phyloP scores from a whole-genome alignment of 2,113 vertebrate genomes.

The Delphinapterus leucas region DNA sequence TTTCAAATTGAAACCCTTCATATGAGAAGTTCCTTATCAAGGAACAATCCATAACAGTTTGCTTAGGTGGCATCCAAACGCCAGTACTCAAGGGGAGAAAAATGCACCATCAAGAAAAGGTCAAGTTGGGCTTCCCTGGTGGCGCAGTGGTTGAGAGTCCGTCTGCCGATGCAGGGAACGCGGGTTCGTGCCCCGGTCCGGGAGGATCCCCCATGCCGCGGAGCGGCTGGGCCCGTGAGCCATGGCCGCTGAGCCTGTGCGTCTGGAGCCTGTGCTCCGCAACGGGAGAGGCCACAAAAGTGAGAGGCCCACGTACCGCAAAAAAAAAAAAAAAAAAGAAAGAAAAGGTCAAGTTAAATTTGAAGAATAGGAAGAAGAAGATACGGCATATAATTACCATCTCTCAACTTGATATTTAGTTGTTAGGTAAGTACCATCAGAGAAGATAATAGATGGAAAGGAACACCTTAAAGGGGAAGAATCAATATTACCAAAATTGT shows the following conservation, averaged over 20 bases:
- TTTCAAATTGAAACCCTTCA: neutral
- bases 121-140: neutral
- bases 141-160: too few species aligned
- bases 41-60: neutral
- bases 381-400: neutral
- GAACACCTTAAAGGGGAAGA: neutral
- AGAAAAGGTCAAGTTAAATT: constrained; percentile 13
- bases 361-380: neutral
- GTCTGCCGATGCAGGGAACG: too few species aligned
- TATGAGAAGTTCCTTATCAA: neutral
- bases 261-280: too few species aligned
- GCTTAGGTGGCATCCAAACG: neutral
- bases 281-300: too few species aligned
- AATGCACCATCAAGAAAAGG: neutral
- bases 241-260: too few species aligned
- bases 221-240: too few species aligned
- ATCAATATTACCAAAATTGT: neutral
- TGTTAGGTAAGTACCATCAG: neutral
- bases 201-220: too few species aligned
- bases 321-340: too few species aligned
- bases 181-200: too few species aligned
- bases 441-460: neutral
- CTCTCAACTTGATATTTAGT: neutral
- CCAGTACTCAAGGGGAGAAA: neutral
- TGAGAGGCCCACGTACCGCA: too few species aligned